A percentile compares a stretch with the other conserved stretches of the same genome.
phyloP scores from a whole-genome alignment of 92 coral and sea anemone genomes.

The Phenganax subtilis region DNA sequence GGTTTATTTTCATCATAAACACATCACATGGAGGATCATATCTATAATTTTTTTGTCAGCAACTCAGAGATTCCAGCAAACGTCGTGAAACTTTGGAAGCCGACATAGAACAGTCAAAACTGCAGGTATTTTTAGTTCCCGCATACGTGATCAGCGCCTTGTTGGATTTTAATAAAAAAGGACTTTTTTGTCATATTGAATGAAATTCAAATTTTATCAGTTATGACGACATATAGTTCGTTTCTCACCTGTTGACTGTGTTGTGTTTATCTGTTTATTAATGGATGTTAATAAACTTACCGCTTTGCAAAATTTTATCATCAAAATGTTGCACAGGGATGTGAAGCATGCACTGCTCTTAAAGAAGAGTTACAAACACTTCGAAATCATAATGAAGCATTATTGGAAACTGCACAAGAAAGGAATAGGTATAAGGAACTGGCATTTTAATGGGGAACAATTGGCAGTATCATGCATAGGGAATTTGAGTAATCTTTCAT shows the following conservation, averaged over 20 bases:
- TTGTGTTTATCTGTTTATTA: too few relatives aligned
- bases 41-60: constrained; percentile 2
- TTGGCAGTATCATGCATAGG: neutral
- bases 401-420: constrained; percentile 37
- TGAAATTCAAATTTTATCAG: too few relatives aligned
- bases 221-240: too few relatives aligned
- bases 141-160: too few relatives aligned
- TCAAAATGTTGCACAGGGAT: constrained; percentile 28
- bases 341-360: constrained; percentile 31
- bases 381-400: constrained; percentile 30
- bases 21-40: neutral
- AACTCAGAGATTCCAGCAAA: constrained; percentile 14
- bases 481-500: too few relatives aligned
- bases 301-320: neutral
- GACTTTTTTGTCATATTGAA: too few relatives aligned
- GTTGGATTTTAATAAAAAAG: too few relatives aligned
- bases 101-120: constrained; percentile 2
- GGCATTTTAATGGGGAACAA: constrained; percentile 11
- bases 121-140: constrained; percentile 14
- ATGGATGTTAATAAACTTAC: too few relatives aligned
- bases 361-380: constrained; percentile 26
- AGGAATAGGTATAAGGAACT: constrained; percentile 32
- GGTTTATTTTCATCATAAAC: too few relatives aligned
- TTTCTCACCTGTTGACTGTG: too few relatives aligned
- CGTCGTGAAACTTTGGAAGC: constrained; percentile 18